phyloP scores from a whole-genome alignment of 2,797 vertebrate species.

The Sebastes trivittatus region DNA sequence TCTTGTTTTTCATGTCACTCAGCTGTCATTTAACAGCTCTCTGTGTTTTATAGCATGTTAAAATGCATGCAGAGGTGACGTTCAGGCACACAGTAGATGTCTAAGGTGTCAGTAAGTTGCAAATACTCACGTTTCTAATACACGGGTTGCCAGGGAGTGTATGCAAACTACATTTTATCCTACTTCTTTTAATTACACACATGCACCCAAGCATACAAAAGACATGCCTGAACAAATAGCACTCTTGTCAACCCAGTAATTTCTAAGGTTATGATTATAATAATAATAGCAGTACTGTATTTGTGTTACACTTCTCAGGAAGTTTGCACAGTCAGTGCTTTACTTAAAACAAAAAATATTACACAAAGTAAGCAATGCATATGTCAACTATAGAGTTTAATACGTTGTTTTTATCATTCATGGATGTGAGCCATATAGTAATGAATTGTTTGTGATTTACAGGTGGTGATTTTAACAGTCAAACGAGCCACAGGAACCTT shows the following conservation, averaged over 20 bases:
- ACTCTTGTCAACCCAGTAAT: slow-evolving; percentile 7
- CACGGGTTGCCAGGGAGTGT: background rate
- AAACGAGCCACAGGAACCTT: slow-evolving; percentile 85
- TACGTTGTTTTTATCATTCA: background rate
- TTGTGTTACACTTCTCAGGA: background rate
- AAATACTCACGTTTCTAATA: background rate
- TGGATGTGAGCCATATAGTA: background rate
- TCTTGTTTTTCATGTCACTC: slow-evolving; percentile 1
- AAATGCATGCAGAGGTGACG: slow-evolving; percentile 6
- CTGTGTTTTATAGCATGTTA: slow-evolving; percentile 6
- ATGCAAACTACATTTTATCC: background rate
- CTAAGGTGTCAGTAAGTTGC: background rate
- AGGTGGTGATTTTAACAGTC: slow-evolving; percentile 81
- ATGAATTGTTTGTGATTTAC: slow-evolving; percentile 50
- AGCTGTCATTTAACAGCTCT: slow-evolving; percentile 15
- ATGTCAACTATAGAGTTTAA: background rate
- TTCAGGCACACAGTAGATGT: background rate
- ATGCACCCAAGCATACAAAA: slow-evolving; percentile 4
- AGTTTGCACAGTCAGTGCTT: background rate
- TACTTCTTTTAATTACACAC: background rate
- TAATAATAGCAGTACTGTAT: slow-evolving; percentile 4
- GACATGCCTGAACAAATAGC: slow-evolving; percentile 7
- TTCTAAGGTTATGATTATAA: slow-evolving; percentile 30
- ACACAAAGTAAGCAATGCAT: background rate
- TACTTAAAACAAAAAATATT: background rate